These are phyloP conservation scores for Leistus spinibarbis DNA, from an alignment of 2,888 invertebrate genomes.

Conservation along the genomic window DNA sequence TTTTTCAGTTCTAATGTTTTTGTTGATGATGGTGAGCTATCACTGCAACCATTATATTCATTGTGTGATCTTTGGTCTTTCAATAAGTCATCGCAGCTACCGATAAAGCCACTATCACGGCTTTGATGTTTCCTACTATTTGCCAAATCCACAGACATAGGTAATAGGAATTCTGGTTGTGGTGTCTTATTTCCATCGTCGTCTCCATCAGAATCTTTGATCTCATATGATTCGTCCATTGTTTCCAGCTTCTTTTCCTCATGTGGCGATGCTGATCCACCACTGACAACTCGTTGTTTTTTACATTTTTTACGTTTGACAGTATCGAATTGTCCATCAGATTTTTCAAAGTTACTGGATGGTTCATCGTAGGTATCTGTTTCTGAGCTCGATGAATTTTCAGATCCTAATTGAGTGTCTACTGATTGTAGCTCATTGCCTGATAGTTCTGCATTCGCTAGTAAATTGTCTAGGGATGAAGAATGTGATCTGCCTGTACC, in stretches of 20 bases:
- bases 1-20: conserved; percentile 59
- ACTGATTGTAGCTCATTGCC: conserved; percentile 52
- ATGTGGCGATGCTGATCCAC: conserved; percentile 61
- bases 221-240: conserved; percentile 64
- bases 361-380: conserved; percentile 74
- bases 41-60: conserved; percentile 33
- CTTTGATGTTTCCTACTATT: conserved; percentile 80
- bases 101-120: conserved; percentile 87
- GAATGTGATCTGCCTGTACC: conserved; percentile 84
- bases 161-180: conserved; percentile 65
- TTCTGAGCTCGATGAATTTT: conserved; percentile 70
- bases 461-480: conserved; percentile 78
- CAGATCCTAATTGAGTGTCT: conserved; percentile 60
- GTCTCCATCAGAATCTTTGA: conserved; percentile 65
- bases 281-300: conserved; percentile 62
- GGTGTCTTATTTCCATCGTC: conserved; percentile 73
- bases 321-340: conserved; percentile 79
- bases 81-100: conserved; percentile 84
- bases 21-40: conserved; percentile 54
- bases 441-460: conserved; percentile 66
- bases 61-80: conserved; percentile 60
- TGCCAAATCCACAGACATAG: conserved; percentile 63
- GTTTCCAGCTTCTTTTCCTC: conserved; percentile 69
- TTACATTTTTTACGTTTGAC: conserved; percentile 84
- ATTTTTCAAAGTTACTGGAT: conserved; percentile 69